These are phyloP conservation scores for Muscicapa comitata DNA, from an alignment of 2,797 vertebrate genomes.

Conservation along the genomic window DNA sequence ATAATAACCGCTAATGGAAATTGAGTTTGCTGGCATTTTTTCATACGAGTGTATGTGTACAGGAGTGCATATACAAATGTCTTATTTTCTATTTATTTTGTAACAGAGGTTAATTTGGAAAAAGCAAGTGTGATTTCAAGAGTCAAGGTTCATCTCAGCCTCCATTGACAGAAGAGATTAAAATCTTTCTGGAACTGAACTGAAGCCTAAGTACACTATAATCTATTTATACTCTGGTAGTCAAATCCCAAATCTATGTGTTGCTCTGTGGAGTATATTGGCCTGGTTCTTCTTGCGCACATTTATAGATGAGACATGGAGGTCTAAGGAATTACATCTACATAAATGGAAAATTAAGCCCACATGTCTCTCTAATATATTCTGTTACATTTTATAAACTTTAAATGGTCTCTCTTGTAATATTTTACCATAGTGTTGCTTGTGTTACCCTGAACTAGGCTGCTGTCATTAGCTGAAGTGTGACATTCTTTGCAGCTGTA, in stretches of 20 bases:
- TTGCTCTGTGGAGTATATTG: background rate
- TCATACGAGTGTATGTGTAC: background rate
- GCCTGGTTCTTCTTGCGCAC: background rate
- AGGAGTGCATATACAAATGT: background rate
- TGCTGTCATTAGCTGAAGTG: constrained; percentile 13
- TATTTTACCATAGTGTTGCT: constrained; percentile 11
- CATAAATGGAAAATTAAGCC: constrained; percentile 32
- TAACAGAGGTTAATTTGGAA: background rate
- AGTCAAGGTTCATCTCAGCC: background rate
- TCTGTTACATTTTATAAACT: constrained; percentile 39
- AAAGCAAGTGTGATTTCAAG: background rate
- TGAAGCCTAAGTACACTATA: background rate
- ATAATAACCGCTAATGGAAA: background rate
- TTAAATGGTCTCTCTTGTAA: constrained; percentile 18
- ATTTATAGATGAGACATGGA: background rate
- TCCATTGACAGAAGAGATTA: background rate
- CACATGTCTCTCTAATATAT: constrained; percentile 26
- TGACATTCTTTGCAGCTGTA: constrained; percentile 15
- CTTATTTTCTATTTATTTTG: background rate
- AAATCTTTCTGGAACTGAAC: background rate
- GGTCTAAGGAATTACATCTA: constrained; percentile 1
- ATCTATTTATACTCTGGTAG: background rate
- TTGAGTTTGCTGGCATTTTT: background rate
- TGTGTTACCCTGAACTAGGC: constrained; percentile 24
- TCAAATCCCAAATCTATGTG: background rate